Evolutionary conservation across 2,888 invertebrate genomes (phyloP).

Genomic region (Hoplodrina ambigua): DNA sequence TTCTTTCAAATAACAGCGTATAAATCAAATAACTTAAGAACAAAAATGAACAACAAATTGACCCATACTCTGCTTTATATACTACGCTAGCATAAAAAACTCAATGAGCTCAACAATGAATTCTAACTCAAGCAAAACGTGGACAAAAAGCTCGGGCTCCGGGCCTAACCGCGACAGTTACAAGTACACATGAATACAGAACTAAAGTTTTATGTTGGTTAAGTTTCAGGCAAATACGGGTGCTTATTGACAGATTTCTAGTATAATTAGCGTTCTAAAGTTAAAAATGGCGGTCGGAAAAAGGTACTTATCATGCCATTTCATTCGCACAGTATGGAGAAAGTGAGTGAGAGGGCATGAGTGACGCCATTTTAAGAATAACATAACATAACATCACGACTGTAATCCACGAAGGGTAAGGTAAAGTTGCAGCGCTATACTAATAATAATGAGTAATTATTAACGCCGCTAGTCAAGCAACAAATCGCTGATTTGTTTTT

Average conservation of each 20-base stretch:
- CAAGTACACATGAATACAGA: constrained; percentile 38
- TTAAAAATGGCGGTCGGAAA: too few relatives aligned
- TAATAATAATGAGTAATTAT: too few relatives aligned
- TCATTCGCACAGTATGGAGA: background rate
- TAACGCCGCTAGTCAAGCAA: too few relatives aligned
- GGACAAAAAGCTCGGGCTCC: constrained; percentile 46
- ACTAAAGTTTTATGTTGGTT: constrained; percentile 35
- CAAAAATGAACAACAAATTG: background rate
- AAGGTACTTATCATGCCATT: too few relatives aligned
- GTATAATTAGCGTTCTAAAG: background rate
- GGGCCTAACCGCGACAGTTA: constrained; percentile 46
- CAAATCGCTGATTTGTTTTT: too few relatives aligned
- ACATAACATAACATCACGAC: too few relatives aligned
- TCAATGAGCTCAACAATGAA: constrained; percentile 43
- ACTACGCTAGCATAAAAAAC: constrained; percentile 42
- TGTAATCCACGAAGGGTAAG: too few relatives aligned
- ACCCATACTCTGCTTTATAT: constrained; percentile 14
- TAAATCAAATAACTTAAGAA: background rate
- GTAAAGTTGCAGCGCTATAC: too few relatives aligned
- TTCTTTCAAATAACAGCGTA: too few relatives aligned
- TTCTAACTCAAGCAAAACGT: constrained; percentile 46
- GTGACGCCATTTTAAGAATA: too few relatives aligned
- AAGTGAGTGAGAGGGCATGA: too few relatives aligned
- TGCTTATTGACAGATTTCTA: constrained; percentile 8
- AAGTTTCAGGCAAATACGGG: constrained; percentile 27